Percentiles rank a stretch among this genome's conserved stretches.
phyloP scores from a whole-genome alignment of 2,113 vertebrate genomes.

The Acrocephalus kingi region DNA sequence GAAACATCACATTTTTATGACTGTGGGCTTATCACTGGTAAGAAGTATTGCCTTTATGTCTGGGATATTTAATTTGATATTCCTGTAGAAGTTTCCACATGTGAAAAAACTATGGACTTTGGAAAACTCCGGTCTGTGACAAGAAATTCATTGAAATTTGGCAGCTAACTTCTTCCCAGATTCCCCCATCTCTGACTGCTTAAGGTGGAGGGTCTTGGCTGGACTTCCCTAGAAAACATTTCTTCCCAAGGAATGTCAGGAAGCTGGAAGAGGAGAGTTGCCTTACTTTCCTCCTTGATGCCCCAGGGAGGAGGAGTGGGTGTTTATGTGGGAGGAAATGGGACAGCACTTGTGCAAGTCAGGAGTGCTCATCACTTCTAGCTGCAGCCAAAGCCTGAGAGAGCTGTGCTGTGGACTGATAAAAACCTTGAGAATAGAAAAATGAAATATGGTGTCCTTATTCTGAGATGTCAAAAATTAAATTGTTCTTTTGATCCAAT shows the following conservation, averaged over 20 bases:
- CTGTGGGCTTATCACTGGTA: not conserved
- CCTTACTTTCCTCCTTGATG: not conserved
- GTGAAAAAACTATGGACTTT: not conserved
- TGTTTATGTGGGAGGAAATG: not conserved
- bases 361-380: not conserved
- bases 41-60: not conserved
- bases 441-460: not conserved
- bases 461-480: not conserved
- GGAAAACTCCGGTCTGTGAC: not conserved
- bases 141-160: not conserved
- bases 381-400: not conserved
- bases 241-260: not conserved
- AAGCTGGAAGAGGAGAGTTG: not conserved
- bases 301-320: not conserved
- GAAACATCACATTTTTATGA: not conserved
- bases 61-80: not conserved
- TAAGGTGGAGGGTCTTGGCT: not conserved
- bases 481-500: conserved; percentile 30
- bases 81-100: not conserved
- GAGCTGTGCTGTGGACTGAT: not conserved
- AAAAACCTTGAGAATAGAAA: not conserved
- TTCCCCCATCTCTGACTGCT: not conserved
- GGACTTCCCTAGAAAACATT: not conserved
- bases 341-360: not conserved
- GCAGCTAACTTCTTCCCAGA: not conserved